Conservation (phyloP, 1,140 invertebrate species). For the Leptinotarsa defecta region DNA sequence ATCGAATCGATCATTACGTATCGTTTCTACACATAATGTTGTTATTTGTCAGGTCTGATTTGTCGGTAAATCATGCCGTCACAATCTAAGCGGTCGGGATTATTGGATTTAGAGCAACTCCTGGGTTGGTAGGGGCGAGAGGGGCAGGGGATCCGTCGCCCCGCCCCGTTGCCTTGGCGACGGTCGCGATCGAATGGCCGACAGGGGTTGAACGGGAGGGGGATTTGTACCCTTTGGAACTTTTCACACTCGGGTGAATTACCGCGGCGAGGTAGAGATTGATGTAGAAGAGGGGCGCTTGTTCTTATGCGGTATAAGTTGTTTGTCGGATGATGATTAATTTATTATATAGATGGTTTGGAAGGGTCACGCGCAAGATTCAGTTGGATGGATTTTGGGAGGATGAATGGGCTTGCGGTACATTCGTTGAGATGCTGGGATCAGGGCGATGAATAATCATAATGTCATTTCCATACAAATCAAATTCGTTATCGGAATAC, state of each 20-base stretch:
- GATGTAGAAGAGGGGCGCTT: background rate
- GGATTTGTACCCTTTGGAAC: background rate
- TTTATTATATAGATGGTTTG: conserved; percentile 15
- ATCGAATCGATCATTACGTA: background rate
- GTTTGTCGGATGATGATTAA: conserved; percentile 18
- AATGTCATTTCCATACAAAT: too few species aligned
- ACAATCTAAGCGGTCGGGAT: conserved; percentile 21
- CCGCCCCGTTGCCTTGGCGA: conserved; percentile 8
- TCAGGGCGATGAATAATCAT: background rate
- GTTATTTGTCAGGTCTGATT: conserved; percentile 25
- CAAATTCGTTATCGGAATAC: too few species aligned
- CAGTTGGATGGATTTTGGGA: background rate
- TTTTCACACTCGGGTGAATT: too few species aligned
- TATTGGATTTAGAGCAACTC: conserved; percentile 20
- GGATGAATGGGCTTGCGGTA: background rate
- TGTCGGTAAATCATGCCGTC: conserved; percentile 22
- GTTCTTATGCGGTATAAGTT: conserved; percentile 11
- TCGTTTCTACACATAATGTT: conserved; percentile 24
- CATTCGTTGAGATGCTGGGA: background rate
- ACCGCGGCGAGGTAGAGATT: background rate
- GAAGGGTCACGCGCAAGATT: conserved; percentile 8
- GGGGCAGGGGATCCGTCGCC: background rate
- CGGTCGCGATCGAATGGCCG: conserved; percentile 14
- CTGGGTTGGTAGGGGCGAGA: background rate
- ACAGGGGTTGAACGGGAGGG: background rate